Evolutionary conservation across 2,113 vertebrate genomes (phyloP).

Genomic region (Prionailurus bengalensis): DNA sequence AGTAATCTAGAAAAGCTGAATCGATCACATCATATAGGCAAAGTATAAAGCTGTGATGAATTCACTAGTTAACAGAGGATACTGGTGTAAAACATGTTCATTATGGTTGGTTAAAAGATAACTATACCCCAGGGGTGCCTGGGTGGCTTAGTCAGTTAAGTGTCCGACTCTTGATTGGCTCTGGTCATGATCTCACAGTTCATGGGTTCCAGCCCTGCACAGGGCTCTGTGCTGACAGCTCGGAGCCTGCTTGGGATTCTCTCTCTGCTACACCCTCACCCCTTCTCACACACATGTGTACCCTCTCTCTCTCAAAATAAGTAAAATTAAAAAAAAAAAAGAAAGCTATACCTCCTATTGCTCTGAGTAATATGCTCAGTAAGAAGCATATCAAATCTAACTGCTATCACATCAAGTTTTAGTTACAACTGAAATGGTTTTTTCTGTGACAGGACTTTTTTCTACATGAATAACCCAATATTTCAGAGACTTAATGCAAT

Average conservation of each 20-base stretch:
- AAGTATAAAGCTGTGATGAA: not conserved
- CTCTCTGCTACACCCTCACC: too few relatives aligned
- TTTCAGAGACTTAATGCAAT: not conserved
- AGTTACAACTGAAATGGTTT: not conserved
- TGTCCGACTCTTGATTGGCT: too few relatives aligned
- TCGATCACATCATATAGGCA: not conserved
- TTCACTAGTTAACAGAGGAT: not conserved
- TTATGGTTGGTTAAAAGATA: not conserved
- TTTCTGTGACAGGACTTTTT: not conserved
- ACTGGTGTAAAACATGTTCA: not conserved
- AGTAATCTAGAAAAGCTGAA: not conserved
- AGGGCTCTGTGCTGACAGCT: too few relatives aligned
- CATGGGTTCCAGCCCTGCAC: too few relatives aligned
- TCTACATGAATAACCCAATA: not conserved
- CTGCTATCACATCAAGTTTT: not conserved
- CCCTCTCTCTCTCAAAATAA: too few relatives aligned
- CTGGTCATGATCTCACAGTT: too few relatives aligned
- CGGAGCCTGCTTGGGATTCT: too few relatives aligned
- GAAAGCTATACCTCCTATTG: not conserved
- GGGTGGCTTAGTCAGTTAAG: too few relatives aligned
- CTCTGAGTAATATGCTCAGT: not conserved
- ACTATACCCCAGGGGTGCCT: not conserved
- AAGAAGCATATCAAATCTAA: not conserved
- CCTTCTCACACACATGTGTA: too few relatives aligned
- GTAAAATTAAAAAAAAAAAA: too few relatives aligned